Evolutionary conservation across 2,113 vertebrate genomes (phyloP), one percentile per base, ranked within the genome.

Genomic region (Gnathonemus echidnorhynchus): DNA sequence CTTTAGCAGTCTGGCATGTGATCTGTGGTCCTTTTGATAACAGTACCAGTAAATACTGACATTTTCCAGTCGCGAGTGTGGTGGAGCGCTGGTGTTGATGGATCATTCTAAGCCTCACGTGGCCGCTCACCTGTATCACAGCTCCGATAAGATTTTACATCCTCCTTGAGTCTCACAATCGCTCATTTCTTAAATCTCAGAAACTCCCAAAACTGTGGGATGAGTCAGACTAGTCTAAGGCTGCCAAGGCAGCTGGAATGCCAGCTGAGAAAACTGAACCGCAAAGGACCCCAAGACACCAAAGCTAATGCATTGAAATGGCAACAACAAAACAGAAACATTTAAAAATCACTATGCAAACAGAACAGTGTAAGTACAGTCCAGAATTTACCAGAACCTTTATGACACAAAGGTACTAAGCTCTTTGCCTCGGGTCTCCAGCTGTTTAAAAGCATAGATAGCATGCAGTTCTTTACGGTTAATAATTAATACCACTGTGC

Each of bases 401-500:
- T 62, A 56, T 50, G 87, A 89, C 49, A 46, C 48, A 66, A 77
- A 93, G 74, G 90, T 87, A 91, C 90, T 91, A 88, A 91, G 90
- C 90, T 93, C 88, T 88, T 91, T 91, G 89, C 91, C 89, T 89
- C 86, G 87, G 90, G 90, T 91, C 88, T 90, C 91, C 27, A 46
- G 91, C 89, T 93, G 88, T 90, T 92, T 92, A 87, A 91, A 90
- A 92, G 91, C 91, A 89, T 74, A 90, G 90, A 91, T 91, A 90
- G 93, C 91, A 91, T 89, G 89, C 90, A 92, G 92, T 92, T 90
- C 89, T 90, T 92, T 92, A 94, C 49, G 89, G 92, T 93, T 91
- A 93, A 94, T 93, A 93, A 94, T 94, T 92, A 90, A 93, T 92
- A 80, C 90, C 92, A 92, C 92, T 92, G 92, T 91, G 91, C 86